Evolutionary conservation across 2,797 vertebrate species (phyloP).

Genomic region (Geotrypetes seraphini): DNA sequence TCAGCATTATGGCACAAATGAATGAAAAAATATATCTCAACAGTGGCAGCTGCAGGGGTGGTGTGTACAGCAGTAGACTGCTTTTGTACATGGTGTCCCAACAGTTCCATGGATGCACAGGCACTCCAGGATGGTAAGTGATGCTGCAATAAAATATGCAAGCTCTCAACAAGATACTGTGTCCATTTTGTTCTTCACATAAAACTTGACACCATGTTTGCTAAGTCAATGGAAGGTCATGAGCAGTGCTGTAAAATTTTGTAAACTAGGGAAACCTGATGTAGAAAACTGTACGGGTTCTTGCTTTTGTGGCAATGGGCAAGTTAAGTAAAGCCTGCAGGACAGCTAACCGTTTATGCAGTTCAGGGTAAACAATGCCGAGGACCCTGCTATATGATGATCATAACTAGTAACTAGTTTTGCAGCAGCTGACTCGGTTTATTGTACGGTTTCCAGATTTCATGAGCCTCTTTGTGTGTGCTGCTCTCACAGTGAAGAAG

Average conservation of each 20-base stretch:
- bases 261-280: constrained; percentile 9
- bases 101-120: constrained; percentile 28
- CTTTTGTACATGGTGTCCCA: constrained; percentile 35
- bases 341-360: constrained; percentile 35
- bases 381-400: constrained; percentile 25
- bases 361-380: constrained; percentile 34
- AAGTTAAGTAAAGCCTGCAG: constrained; percentile 15
- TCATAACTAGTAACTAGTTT: constrained; percentile 40
- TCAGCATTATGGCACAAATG: constrained; percentile 75
- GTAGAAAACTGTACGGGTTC: too few relatives aligned
- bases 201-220: constrained; percentile 17
- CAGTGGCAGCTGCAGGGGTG: constrained; percentile 57
- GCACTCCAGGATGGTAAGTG: constrained; percentile 53
- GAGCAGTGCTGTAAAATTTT: constrained; percentile 12
- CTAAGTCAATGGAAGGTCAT: constrained; percentile 14
- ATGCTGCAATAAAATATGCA: constrained; percentile 12
- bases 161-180: constrained; percentile 9
- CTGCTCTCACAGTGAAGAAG: constrained; percentile 52
- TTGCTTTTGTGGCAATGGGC: too few relatives aligned
- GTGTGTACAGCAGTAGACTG: constrained; percentile 37
- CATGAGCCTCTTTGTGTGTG: constrained; percentile 34
- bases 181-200: constrained; percentile 15
- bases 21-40: constrained; percentile 85
- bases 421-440: constrained; percentile 29
- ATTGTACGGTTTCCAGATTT: constrained; percentile 32